phyloP scores from a whole-genome alignment of 2,888 invertebrate species.

The Diogma glabrata region DNA sequence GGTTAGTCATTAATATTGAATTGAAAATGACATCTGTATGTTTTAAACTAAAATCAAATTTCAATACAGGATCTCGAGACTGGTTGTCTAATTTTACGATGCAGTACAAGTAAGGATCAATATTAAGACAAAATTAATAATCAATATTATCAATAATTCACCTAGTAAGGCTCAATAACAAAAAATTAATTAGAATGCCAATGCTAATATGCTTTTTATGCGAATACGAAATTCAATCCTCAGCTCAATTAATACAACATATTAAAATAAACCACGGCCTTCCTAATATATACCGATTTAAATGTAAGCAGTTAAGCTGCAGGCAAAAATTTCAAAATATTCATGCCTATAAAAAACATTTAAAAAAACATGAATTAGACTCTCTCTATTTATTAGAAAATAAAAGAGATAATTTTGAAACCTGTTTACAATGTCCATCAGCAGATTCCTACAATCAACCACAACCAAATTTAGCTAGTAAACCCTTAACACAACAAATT shows the following conservation, averaged over 20 bases:
- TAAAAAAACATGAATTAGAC: neutral
- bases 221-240: neutral
- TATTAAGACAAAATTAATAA: too few species aligned
- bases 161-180: too few species aligned
- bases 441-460: neutral
- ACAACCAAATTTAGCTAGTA: too few species aligned
- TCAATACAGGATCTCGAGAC: too few species aligned
- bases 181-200: neutral
- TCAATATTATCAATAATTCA: too few species aligned
- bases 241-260: neutral
- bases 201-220: conserved; percentile 1
- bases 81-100: too few species aligned
- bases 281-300: neutral
- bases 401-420: too few species aligned
- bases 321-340: neutral
- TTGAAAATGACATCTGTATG: too few species aligned
- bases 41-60: too few species aligned
- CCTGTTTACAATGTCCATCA: neutral
- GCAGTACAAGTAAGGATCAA: too few species aligned
- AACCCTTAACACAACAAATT: neutral
- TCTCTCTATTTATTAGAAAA: neutral
- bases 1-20: too few species aligned
- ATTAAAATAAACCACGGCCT: neutral
- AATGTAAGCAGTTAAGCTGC: neutral
- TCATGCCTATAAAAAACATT: conserved; percentile 1